Conservation (phyloP, 2,888 invertebrate genomes). For the Gisinianus flammeolus region DNA sequence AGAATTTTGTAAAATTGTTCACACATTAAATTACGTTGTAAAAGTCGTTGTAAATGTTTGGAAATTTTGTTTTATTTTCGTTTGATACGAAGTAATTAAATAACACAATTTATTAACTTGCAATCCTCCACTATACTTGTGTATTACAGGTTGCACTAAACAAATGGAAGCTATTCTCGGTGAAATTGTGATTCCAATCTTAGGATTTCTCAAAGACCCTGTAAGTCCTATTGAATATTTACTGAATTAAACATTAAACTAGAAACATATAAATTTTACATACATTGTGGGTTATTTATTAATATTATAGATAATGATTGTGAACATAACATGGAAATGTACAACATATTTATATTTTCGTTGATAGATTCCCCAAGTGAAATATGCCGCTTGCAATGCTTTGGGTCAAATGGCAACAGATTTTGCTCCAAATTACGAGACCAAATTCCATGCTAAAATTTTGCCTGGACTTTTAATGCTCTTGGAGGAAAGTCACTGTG, state of each 20-base stretch:
- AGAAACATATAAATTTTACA: constrained; percentile 1
- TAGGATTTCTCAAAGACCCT: constrained; percentile 82
- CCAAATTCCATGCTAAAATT: constrained; percentile 95
- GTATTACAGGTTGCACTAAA: constrained; percentile 94
- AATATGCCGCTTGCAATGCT: constrained; percentile 98
- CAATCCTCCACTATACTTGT: too few relatives aligned
- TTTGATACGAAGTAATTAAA: too few relatives aligned
- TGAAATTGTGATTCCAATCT: constrained; percentile 88
- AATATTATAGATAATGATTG: too few relatives aligned
- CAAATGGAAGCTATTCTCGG: constrained; percentile 96
- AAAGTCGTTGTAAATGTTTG: too few relatives aligned
- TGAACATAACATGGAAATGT: background rate
- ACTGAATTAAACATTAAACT: background rate
- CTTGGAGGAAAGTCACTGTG: constrained; percentile 87
- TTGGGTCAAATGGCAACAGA: constrained; percentile 99
- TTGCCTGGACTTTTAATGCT: constrained; percentile 88
- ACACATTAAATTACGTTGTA: too few relatives aligned
- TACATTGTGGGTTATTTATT: too few relatives aligned
- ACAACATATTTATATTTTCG: constrained; percentile 23
- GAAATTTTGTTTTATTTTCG: too few relatives aligned
- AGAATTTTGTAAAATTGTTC: too few relatives aligned
- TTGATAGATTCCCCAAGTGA: constrained; percentile 81
- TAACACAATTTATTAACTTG: too few relatives aligned
- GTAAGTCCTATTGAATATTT: constrained; percentile 65
- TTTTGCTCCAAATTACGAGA: constrained; percentile 95